Base-by-base conservation (phyloP, 1,140 invertebrate species). In the Trichomalopsis sarcophagae region DNA sequence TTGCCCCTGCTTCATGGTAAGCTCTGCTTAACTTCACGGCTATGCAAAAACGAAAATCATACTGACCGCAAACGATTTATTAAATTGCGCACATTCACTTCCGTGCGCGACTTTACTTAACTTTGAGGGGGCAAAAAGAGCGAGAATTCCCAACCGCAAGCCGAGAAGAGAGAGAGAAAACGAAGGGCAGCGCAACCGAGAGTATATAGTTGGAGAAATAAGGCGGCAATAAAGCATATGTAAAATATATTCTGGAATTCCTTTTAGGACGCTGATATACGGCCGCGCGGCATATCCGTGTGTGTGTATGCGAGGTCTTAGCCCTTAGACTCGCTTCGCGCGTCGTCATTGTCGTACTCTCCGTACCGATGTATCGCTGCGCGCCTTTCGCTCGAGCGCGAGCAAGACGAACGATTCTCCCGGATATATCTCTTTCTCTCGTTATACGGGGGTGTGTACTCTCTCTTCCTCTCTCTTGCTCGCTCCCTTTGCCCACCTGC, bases 161-260 rank as follows among this genome's bases (percentile, higher is more conserved):
- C 4, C 17, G 33, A 36, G 40, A 44, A 44, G n/a, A 27, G 55
- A 55, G 9, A 27, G 13, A 71, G 14, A 14, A 40, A 62, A 21
- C 14, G 21, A 44, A 55, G 30, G 30, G 23, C 6, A 44, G 27
- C 6, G 79, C 1, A 27, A 2, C 17, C 2, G 68, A 81, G n/a
- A 82, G 87, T 88, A 87, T 88, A 90, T 89, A 91, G 90, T 90
- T 91, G 91, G 88, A 44, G 40, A 92, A 92, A 93, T 92, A 92
- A 93, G 90, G 90, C 90, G 90, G 92, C 92, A 92, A 93, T 93
- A 93, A 93, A 93, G 90, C 92, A 93, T 93, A 93, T 92, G 92
- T 93, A 93, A 93, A 93, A 93, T 93, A 93, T 93, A 92, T 93
- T 93, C 92, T 92, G 92, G 92, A 93, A 93, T 93, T 93, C 92